Percentiles rank a stretch among this genome's conserved stretches.
These are phyloP conservation scores for Eunapius fragilis DNA, from an alignment of 37 sponge, comb jelly and placozoan genomes.

Conservation along the genomic window DNA sequence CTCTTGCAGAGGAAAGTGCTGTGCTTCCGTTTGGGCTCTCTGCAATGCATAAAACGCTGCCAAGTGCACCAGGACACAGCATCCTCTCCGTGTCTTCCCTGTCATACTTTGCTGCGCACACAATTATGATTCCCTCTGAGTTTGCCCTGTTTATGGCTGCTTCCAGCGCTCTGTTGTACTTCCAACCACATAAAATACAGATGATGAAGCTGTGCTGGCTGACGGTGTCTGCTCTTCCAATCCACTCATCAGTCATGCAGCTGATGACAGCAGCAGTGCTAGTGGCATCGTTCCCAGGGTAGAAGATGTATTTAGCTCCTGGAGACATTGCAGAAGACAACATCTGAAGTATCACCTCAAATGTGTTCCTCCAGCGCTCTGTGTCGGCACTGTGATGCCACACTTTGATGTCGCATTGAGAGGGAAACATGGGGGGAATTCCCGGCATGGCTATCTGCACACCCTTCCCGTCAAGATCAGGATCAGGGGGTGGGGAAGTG, in stretches of 20 bases:
- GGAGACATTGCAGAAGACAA: neutral
- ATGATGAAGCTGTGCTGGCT: neutral
- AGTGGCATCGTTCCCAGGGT: neutral
- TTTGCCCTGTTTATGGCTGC: neutral
- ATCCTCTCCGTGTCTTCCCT: neutral
- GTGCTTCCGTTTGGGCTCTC: neutral
- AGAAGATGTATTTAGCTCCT: neutral
- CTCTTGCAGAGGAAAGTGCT: neutral
- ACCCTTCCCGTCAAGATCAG: neutral
- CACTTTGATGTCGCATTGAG: no score
- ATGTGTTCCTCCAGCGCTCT: neutral
- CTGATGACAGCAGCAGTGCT: neutral
- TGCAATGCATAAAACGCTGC: neutral
- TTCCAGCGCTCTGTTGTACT: neutral
- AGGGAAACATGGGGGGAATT: no score
- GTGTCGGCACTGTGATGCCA: neutral
- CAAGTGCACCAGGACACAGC: neutral
- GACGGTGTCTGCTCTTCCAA: neutral
- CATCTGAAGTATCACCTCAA: neutral
- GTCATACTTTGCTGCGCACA: neutral
- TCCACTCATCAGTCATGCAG: neutral
- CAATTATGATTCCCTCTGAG: neutral
- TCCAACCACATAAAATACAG: neutral
- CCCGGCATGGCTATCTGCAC: neutral
- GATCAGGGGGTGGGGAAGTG: neutral